Evolutionary conservation across 2,113 vertebrate genomes (phyloP), one percentile per base, ranked within the genome.

Genomic region (Hassar affinis): DNA sequence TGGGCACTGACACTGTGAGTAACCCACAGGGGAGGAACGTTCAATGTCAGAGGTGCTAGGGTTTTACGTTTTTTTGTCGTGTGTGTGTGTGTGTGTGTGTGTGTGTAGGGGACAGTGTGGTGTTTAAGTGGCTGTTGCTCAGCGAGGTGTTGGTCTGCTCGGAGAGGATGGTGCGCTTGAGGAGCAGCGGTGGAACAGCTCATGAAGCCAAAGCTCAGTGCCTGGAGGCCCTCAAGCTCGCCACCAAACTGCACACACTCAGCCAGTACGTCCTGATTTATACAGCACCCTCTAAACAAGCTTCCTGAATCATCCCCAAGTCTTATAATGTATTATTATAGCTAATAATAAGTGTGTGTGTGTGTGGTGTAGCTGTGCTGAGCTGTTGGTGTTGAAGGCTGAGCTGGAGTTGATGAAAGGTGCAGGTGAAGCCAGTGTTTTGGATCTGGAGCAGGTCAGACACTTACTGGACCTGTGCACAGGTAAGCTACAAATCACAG

Each of bases 111-210:
- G 95, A 96, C 54, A 97, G 96, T 88, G 78, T 97, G 80, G 75
- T 95, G 66, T 90, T 96, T 76, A 99, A 98, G 89, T 99, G 97
- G 97, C 94, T 95, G 85, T 91, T 97, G 86, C 94, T 98, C 82
- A 92, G 92, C 0, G 96, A 98, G 49, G 79, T 96, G 81, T 90
- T 98, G 64, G 90, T 85, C 86, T 97, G 95, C 91, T 95, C 95
- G 0, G 90, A 93, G 91, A 94, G 90, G 79, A 90, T 97, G 51
- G 93, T 97, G 49, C 85, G 88, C 0, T 87, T 93, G 15, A 92
- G 96, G 33, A 90, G 95, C 85, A 84, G 22, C 54, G 76, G 93
- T 72, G 97, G 97, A 17, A 91, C 90, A 66, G 89, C 94, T 27
- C 95, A 93, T 0, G 95, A 95, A 51, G 96, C 96, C 81, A 96